Evolutionary conservation across 2,797 vertebrate genomes (phyloP), one percentile per base, ranked within the genome.

Genomic region (Salarias fasciatus): DNA sequence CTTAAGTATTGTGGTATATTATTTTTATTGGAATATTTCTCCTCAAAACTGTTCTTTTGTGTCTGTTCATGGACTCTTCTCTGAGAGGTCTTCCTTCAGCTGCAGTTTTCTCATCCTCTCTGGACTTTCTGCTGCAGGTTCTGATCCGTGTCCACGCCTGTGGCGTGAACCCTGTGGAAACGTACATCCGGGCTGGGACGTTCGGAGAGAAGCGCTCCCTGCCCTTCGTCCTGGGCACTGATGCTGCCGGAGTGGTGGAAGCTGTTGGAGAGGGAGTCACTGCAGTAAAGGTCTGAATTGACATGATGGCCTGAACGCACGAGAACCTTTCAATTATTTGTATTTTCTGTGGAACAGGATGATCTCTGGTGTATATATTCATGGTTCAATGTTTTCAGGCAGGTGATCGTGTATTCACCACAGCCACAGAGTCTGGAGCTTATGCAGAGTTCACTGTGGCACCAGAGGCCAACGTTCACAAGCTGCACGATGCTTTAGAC

Each of bases 111-210:
- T 37, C 11, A 4, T 37, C 9, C 11, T 36, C 11, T 36, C 36
- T 11, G 8, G 7, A 11, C 10, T 6, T 35, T 55, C 4, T 70
- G 1, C 30, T 56, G 12, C 6, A 99, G 97, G 95, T 99, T 24
- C 79, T 98, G 75, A 96, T 99, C 53, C 92, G 86, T 56, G 94
- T 98, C 38, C 87, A 88, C 0, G 95, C 93, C 0, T 98, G 96
- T 37, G 96, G 97, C 0, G 88, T 98, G 11, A 99, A 99, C 60
- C 97, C 96, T 0, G 95, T 99, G 0, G 96, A 98, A 53, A 96
- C 95, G 0, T 98, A 99, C 1, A 95, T 98, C 80, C 94, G 96
- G 2, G 86, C 95, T 1, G 97, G 96, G 6, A 79, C 77, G 0
- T 88, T 92, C 0, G 18, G 33, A 6, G 86, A 89, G 5, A 94